Conservation (phyloP, 2,888 invertebrate species). For the Patella caerulea region DNA sequence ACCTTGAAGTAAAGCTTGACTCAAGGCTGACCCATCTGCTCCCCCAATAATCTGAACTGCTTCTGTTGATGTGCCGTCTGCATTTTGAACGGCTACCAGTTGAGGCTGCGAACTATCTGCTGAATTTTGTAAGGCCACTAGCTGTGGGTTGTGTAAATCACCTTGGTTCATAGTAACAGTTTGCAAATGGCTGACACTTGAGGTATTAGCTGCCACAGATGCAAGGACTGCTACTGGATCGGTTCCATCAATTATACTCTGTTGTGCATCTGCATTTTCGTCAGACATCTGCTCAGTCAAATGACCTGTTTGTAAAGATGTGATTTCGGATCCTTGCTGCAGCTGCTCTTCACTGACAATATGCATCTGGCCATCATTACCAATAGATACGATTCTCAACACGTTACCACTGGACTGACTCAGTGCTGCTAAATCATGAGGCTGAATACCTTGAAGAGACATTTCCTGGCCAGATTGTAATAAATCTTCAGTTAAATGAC, state of each 20-base stretch:
- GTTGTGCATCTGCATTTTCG: constrained; percentile 1
- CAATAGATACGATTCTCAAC: constrained; percentile 56
- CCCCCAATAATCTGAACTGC: constrained; percentile 37
- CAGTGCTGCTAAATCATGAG: constrained; percentile 17
- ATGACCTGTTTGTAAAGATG: background rate
- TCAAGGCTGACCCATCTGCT: constrained; percentile 19
- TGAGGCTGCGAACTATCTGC: constrained; percentile 59
- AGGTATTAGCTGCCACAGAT: constrained; percentile 49
- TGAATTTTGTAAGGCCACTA: constrained; percentile 57
- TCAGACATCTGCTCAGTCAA: constrained; percentile 11
- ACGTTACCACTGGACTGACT: constrained; percentile 37
- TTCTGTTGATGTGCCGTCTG: constrained; percentile 34
- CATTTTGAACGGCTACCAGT: constrained; percentile 62
- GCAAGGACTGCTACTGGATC: constrained; percentile 51
- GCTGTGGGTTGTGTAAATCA: constrained; percentile 41
- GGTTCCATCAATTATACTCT: constrained; percentile 33
- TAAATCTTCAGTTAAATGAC: constrained; percentile 13
- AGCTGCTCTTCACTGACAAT: constrained; percentile 38
- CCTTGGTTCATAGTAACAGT: constrained; percentile 25
- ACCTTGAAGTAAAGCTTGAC: constrained; percentile 45
- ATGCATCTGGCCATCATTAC: constrained; percentile 58
- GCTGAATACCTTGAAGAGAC: constrained; percentile 6
- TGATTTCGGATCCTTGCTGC: constrained; percentile 13
- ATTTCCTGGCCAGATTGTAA: background rate
- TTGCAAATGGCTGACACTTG: constrained; percentile 39